Conservation (phyloP, 2,113 vertebrate genomes). For the Channa maculata region DNA sequence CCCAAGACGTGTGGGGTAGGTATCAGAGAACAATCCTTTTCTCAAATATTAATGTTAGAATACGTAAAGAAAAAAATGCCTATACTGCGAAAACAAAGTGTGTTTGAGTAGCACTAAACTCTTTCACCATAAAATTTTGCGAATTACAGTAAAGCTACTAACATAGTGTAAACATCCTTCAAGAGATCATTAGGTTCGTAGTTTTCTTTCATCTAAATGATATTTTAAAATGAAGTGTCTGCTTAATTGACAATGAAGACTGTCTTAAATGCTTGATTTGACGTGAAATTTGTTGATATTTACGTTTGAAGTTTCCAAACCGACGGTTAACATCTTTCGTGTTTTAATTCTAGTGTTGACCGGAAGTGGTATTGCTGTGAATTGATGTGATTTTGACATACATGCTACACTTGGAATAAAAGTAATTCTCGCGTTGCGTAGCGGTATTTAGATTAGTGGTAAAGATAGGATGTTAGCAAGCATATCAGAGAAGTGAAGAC, state of each 20-base stretch:
- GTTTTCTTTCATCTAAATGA: background rate
- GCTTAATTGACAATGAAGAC: background rate
- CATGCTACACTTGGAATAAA: constrained; percentile 6
- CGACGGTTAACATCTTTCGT: background rate
- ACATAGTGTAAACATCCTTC: too few species aligned
- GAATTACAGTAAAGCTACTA: background rate
- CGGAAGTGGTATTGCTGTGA: constrained; percentile 24
- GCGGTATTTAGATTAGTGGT: too few species aligned
- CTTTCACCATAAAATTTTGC: too few species aligned
- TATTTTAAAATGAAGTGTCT: background rate
- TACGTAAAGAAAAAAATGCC: background rate
- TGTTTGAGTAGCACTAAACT: too few species aligned
- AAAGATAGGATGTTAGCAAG: background rate
- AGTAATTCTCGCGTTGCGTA: background rate
- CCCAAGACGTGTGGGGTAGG: constrained; percentile 1
- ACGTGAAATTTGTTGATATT: background rate
- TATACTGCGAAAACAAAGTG: too few species aligned
- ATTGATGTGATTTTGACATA: background rate
- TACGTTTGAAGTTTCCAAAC: background rate
- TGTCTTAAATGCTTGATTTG: background rate
- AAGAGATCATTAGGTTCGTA: background rate
- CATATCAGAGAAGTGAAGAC: background rate
- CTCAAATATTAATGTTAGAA: background rate
- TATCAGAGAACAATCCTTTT: background rate
- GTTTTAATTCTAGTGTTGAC: constrained; percentile 15